phyloP scores from a whole-genome alignment of 1,140 invertebrate species.

The Aphis gossypii region DNA sequence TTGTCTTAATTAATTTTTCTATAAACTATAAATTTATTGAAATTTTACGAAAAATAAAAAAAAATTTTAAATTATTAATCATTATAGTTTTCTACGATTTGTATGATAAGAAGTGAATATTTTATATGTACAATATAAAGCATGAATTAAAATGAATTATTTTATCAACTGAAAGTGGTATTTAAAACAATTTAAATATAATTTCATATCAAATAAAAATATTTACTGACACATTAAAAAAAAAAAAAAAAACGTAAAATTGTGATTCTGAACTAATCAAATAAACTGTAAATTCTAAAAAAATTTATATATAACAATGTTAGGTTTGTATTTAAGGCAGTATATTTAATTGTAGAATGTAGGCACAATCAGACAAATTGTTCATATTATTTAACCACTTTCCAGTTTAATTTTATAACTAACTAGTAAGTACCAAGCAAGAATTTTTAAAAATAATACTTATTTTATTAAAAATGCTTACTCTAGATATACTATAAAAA shows the following conservation, averaged over 20 bases:
- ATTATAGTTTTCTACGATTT: not conserved
- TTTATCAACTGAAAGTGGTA: not conserved
- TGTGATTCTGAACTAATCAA: not conserved
- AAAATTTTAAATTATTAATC: not conserved
- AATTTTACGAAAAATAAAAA: not conserved
- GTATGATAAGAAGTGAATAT: not conserved
- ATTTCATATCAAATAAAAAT: not conserved
- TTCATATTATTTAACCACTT: not conserved
- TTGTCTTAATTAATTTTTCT: not conserved
- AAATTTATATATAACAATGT: not conserved
- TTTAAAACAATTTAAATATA: slow-evolving; percentile 7
- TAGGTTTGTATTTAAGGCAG: not conserved
- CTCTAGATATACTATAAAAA: too few relatives aligned
- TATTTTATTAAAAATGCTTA: too few relatives aligned
- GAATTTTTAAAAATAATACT: not conserved
- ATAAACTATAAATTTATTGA: not conserved
- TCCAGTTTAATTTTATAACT: not conserved
- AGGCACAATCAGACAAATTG: not conserved
- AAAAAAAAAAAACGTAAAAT: not conserved
- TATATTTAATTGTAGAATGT: not conserved
- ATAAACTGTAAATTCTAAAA: not conserved
- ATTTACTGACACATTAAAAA: not conserved
- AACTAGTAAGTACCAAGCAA: not conserved
- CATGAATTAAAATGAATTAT: not conserved
- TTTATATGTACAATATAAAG: not conserved